phyloP scores from a whole-genome alignment of 2,888 invertebrate genomes.

The Acrocyrtus sp. region DNA sequence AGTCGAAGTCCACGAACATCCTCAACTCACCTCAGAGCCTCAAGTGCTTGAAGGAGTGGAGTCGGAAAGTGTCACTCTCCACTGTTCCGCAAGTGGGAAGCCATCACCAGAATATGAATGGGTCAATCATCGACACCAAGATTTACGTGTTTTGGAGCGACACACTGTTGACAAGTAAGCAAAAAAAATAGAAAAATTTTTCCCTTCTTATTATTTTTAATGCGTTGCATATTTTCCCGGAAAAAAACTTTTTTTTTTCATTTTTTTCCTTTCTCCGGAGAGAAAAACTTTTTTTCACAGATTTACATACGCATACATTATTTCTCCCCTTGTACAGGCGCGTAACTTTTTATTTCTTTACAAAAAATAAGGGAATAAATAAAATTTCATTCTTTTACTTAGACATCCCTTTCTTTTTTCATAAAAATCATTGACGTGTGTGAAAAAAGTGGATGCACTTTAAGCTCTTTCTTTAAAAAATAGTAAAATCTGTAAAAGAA shows the following conservation, averaged over 20 bases:
- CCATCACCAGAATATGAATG: conserved; percentile 85
- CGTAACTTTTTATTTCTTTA: too few relatives aligned
- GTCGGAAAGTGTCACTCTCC: conserved; percentile 79
- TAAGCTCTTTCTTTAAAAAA: too few relatives aligned
- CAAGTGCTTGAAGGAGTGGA: conserved; percentile 78
- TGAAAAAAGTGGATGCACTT: too few relatives aligned
- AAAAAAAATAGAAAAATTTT: conserved; percentile 3
- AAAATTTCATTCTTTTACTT: too few relatives aligned
- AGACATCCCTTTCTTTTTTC: too few relatives aligned
- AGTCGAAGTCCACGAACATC: conserved; percentile 71
- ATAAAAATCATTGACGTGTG: too few relatives aligned
- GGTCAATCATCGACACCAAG: conserved; percentile 67
- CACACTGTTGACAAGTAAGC: conserved; percentile 72
- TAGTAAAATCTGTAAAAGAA: too few relatives aligned
- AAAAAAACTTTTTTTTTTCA: too few relatives aligned
- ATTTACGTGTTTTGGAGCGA: conserved; percentile 76
- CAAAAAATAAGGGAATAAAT: too few relatives aligned
- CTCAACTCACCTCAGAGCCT: conserved; percentile 66
- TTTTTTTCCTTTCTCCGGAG: conserved; percentile 1
- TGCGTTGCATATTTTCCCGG: neutral
- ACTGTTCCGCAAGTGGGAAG: conserved; percentile 84
- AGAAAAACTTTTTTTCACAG: neutral
- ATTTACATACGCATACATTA: too few relatives aligned
- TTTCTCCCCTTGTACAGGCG: too few relatives aligned
- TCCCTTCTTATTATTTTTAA: conserved; percentile 7